These are phyloP conservation scores for Agelastica alni DNA, from an alignment of 2,888 invertebrate genomes.

Conservation along the genomic window DNA sequence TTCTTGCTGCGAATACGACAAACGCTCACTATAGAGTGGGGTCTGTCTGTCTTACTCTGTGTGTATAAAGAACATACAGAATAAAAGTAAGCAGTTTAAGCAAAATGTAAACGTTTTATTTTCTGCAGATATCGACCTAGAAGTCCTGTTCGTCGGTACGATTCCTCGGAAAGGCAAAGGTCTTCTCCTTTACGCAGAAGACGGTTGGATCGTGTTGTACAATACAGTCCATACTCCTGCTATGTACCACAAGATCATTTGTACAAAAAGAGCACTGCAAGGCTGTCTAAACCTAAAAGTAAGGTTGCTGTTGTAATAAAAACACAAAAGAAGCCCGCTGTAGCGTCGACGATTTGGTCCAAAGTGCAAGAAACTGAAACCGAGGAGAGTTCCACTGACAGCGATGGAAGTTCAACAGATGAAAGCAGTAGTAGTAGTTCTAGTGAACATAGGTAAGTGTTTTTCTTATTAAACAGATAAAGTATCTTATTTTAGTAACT, in stretches of 20 bases:
- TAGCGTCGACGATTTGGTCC: conserved; percentile 54
- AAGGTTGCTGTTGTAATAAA: conserved; percentile 55
- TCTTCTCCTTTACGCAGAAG: conserved; percentile 20
- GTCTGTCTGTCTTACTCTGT: too few species aligned
- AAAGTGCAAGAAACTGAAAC: conserved; percentile 36
- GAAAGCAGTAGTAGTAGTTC: conserved; percentile 29
- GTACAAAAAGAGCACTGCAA: conserved; percentile 26
- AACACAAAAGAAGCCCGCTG: conserved; percentile 49
- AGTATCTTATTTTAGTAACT: too few species aligned
- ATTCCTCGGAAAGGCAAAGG: conserved; percentile 20
- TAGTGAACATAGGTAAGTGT: conserved; percentile 17
- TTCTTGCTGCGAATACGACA: too few species aligned
- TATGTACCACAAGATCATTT: conserved; percentile 24
- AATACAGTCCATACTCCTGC: background rate
- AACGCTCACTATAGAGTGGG: too few species aligned
- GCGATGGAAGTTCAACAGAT: conserved; percentile 29
- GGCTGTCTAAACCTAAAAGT: conserved; percentile 48
- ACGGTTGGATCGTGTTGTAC: conserved; percentile 28
- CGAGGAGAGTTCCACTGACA: conserved; percentile 31
- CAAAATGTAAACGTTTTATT: too few species aligned
- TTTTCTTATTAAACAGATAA: too few species aligned
- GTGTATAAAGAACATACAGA: too few species aligned
- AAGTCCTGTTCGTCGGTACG: conserved; percentile 18
- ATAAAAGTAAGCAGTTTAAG: too few species aligned
- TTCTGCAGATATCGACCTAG: conserved; percentile 6